Evolutionary conservation across 2,113 vertebrate genomes (phyloP).

Genomic region (Butorides virescens): DNA sequence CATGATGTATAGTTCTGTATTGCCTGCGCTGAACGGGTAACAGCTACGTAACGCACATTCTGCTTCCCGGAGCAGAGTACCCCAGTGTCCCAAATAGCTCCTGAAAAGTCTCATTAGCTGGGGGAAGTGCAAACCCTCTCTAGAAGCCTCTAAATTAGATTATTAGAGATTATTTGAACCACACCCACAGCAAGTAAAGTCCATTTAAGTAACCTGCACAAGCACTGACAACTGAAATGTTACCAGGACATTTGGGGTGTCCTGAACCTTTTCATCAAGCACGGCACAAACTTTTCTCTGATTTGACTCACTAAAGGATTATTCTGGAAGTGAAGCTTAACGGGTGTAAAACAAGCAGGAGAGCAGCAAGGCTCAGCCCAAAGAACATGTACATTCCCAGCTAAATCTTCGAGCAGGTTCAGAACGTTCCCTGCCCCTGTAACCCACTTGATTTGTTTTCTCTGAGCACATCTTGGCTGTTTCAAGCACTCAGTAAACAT

Average conservation of each 20-base stretch:
- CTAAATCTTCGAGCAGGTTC: not conserved
- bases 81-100: not conserved
- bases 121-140: not conserved
- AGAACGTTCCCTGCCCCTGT: conserved; percentile 10
- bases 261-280: not conserved
- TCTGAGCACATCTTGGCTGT: not conserved
- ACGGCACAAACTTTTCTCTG: not conserved
- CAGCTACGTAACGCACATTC: accelerated
- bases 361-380: not conserved
- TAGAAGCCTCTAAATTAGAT: not conserved
- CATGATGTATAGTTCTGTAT: accelerated
- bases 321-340: not conserved
- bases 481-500: not conserved
- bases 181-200: accelerated
- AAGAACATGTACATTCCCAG: not conserved
- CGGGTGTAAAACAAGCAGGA: not conserved
- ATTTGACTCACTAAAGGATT: not conserved
- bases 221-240: not conserved
- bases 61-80: not conserved
- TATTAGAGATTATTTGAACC: not conserved
- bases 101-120: not conserved
- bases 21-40: accelerated
- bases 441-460: not conserved
- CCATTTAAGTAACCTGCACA: not conserved
- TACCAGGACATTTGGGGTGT: not conserved